Base-by-base conservation (phyloP, 2,113 vertebrate species). In the Actinemys pallida region DNA sequence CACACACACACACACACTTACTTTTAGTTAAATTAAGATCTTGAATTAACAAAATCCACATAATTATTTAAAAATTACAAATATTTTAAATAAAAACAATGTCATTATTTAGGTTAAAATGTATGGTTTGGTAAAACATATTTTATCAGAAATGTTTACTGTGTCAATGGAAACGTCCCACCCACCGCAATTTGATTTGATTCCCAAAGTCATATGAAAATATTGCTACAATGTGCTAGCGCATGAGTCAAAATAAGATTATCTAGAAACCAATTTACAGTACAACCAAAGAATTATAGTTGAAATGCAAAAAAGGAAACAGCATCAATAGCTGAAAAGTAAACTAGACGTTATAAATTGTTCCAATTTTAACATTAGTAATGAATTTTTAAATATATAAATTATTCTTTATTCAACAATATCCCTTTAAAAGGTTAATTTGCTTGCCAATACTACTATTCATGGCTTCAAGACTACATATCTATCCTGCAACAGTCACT, bases 271-370 rank as follows among this genome's bases (percentile, higher is more conserved):
- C 17, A 69, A 69, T 4, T 8, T n/a, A 65, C 1, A 84, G 8
- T 79, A 90, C 0, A 49, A 79, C 2, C 80, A 72, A 47, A 86
- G 80, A 87, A 31, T 27, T 45, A 62, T 24, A 83, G 85, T 53
- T 72, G 75, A 94, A 87, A n/a, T 62, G 59, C 59, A 35, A n/a
- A 92, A 95, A 93, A 90, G 19, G n/a, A 6, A 89, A 87, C 89
- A 45, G 8, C 10, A 90, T 50, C 0, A 0, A 88, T 62, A 8
- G 88, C 35, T 10, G 80, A 65, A 88, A 95, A 69, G 29, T 10
- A 84, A 83, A 6, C 3, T 79, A 5, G 24, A 81, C 29, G 13
- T 27, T 86, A 78, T 8, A 86, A 89, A 88, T 47, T 54, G 2
- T 85, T 9, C 0, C 0, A 72, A 13, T 62, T 83, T n/a, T 62